Percentiles rank a stretch among this genome's conserved stretches.
Conservation (phyloP, 2,888 invertebrate species). For the Pachycephus smyrnensis region DNA sequence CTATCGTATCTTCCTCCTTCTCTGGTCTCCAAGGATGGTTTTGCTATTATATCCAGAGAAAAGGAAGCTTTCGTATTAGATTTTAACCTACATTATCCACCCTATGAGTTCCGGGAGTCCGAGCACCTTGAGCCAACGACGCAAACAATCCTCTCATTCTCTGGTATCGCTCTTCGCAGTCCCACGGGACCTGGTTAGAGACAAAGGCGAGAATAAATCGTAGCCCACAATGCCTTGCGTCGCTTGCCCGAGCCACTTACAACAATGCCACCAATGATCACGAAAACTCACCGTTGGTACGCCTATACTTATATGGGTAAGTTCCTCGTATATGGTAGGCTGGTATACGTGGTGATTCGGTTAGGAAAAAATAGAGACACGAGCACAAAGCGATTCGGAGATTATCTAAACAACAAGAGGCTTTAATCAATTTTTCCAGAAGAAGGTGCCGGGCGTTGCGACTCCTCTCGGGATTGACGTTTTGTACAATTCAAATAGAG, state of each 20-base stretch:
- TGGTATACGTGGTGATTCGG: neutral
- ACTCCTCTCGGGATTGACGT: neutral
- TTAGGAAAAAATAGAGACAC: neutral
- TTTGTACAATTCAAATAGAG: neutral
- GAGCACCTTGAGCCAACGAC: conserved; percentile 36
- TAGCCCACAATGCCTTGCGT: conserved; percentile 32
- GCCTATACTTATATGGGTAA: neutral
- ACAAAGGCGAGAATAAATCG: conserved; percentile 49
- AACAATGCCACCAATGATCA: conserved; percentile 32
- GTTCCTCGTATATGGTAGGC: neutral
- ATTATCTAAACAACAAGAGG: neutral
- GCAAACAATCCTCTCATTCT: conserved; percentile 45
- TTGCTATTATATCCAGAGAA: neutral
- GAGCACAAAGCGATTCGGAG: neutral
- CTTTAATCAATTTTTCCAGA: neutral
- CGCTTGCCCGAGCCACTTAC: conserved; percentile 28
- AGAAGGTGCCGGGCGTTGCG: neutral
- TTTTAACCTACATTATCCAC: neutral
- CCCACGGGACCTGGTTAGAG: conserved; percentile 45
- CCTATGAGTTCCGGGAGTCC: conserved; percentile 30
- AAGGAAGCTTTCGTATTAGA: conserved; percentile 4
- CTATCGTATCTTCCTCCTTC: neutral
- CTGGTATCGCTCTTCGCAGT: conserved; percentile 39
- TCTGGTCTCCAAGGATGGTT: neutral
- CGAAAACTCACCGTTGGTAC: conserved; percentile 15